Conservation (phyloP, 2,113 vertebrate genomes). For the Stictonetta naevosa region DNA sequence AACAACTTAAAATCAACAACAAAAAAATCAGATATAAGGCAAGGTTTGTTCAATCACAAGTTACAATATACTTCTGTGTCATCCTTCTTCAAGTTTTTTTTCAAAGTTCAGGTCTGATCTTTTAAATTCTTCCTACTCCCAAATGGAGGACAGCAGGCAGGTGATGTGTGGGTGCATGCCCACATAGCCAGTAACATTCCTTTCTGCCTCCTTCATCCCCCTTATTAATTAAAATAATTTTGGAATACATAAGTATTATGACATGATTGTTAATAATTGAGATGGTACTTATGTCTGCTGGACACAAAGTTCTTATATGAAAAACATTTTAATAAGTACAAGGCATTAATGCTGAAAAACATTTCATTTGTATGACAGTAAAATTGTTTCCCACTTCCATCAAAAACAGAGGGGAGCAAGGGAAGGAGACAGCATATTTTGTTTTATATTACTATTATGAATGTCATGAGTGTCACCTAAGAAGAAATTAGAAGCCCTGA, state of each 20-base stretch:
- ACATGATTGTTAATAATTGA: background rate
- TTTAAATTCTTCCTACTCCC: background rate
- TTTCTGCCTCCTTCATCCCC: conserved; percentile 7
- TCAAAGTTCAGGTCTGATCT: background rate
- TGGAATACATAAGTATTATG: background rate
- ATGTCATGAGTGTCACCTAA: background rate
- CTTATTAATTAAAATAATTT: conserved; percentile 42
- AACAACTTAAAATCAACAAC: background rate
- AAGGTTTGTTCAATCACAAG: background rate
- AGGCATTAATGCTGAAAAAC: background rate
- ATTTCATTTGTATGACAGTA: background rate
- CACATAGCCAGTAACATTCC: background rate
- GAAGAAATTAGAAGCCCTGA: background rate
- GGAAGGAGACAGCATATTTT: background rate
- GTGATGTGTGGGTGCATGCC: background rate
- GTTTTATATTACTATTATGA: background rate
- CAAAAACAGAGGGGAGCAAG: background rate
- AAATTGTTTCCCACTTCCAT: background rate
- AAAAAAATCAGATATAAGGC: background rate
- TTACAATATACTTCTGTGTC: background rate
- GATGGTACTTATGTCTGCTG: background rate
- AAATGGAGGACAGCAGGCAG: background rate
- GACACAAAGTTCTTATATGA: background rate
- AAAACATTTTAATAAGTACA: background rate
- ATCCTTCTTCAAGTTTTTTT: background rate